Percentiles rank a stretch among this genome's conserved stretches.
Evolutionary conservation across 2,113 vertebrate species (phyloP).

Genomic region (Laterallus jamaicensis): DNA sequence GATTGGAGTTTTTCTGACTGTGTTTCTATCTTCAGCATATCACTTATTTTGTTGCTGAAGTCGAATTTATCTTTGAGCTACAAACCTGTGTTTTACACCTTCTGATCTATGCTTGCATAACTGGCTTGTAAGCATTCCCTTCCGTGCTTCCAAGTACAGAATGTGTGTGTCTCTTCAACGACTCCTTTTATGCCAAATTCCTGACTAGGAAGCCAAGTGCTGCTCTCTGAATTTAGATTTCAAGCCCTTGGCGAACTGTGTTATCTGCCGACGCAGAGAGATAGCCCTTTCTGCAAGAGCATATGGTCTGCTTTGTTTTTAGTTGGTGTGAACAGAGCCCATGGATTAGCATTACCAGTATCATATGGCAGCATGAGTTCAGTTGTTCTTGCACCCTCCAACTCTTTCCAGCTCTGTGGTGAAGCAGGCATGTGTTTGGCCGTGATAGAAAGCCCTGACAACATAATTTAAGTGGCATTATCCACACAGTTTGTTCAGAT

Average conservation of each 20-base stretch:
- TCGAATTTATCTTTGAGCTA: not conserved
- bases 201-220: not conserved
- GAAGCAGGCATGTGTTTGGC: accelerated
- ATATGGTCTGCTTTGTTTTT: accelerated
- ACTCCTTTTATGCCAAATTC: not conserved
- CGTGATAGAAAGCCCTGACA: no score
- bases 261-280: not conserved
- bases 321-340: not conserved
- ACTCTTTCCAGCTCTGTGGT: not conserved
- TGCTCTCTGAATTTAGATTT: not conserved
- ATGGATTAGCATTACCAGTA: accelerated
- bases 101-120: not conserved
- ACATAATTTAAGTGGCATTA: no score
- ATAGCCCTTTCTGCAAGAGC: not conserved
- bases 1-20: not conserved
- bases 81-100: not conserved
- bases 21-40: accelerated
- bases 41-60: not conserved
- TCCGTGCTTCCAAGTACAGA: not conserved
- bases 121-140: not conserved
- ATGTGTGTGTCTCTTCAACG: not conserved
- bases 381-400: accelerated
- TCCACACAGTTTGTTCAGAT: accelerated
- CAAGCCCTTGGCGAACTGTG: not conserved
- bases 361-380: accelerated